Conservation (phyloP, 2,797 vertebrate species). For the Gallirallus australis region DNA sequence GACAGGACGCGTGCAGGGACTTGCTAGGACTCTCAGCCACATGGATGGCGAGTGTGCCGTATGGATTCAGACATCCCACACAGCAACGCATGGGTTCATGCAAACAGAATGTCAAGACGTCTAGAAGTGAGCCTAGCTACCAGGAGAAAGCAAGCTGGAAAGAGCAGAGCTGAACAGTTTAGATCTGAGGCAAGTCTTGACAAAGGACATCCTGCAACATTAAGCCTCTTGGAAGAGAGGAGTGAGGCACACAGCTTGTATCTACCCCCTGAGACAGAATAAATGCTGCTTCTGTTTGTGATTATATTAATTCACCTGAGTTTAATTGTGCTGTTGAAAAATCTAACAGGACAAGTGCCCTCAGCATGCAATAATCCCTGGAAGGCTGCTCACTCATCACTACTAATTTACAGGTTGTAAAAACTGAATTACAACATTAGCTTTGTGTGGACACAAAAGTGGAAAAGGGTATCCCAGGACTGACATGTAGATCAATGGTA, state of each 20-base stretch:
- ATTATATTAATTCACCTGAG: neutral
- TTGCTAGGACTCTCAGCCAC: neutral
- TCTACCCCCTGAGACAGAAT: neutral
- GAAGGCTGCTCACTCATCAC: neutral
- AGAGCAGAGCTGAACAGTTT: neutral
- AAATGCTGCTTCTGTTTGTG: neutral
- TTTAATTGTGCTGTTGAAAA: neutral
- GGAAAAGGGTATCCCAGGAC: neutral
- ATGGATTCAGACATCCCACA: neutral
- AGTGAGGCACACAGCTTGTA: neutral
- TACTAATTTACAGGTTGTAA: neutral
- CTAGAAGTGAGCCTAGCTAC: neutral
- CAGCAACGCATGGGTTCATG: neutral
- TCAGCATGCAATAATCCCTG: neutral
- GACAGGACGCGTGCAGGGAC: neutral
- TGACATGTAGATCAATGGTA: neutral
- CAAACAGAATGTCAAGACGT: neutral
- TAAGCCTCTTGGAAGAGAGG: neutral
- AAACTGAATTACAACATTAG: neutral
- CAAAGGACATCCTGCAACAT: neutral
- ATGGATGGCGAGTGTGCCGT: neutral
- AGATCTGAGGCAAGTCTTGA: neutral
- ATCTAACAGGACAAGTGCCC: neutral
- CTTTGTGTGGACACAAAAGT: neutral
- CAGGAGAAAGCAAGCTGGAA: neutral